phyloP scores from a whole-genome alignment of 2,113 vertebrate species.

The Carassius auratus region DNA sequence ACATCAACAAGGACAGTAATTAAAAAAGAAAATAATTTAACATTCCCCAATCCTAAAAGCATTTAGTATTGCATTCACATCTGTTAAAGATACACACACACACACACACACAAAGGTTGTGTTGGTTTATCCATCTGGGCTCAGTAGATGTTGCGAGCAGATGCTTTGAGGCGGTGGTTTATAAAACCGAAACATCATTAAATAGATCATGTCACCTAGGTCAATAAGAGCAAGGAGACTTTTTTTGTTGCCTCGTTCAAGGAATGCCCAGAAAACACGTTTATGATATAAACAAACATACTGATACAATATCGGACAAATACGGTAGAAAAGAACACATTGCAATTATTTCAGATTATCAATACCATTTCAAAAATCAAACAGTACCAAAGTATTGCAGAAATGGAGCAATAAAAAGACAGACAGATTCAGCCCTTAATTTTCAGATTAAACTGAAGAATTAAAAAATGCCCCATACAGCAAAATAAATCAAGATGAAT shows the following conservation, averaged over 20 bases:
- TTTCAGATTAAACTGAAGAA: constrained; percentile 54
- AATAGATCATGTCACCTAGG: not conserved
- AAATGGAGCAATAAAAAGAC: constrained; percentile 42
- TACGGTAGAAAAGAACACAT: constrained; percentile 28
- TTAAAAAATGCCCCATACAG: constrained; percentile 39
- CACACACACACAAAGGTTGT: not conserved
- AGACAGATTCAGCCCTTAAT: constrained; percentile 69
- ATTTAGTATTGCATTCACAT: constrained; percentile 5
- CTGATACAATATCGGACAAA: constrained; percentile 21
- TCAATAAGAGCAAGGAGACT: too few relatives aligned
- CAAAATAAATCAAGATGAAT: constrained; percentile 43
- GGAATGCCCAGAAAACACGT: constrained; percentile 31
- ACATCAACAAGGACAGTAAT: constrained; percentile 17
- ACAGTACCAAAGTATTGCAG: constrained; percentile 72
- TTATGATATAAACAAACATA: constrained; percentile 52
- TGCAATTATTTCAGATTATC: constrained; percentile 62
- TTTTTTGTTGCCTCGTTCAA: constrained; percentile 31
- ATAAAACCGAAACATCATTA: not conserved
- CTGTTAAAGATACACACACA: not conserved
- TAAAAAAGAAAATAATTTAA: constrained; percentile 54
- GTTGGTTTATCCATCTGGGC: constrained; percentile 46
- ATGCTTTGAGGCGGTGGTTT: not conserved
- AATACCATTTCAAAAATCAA: constrained; percentile 49
- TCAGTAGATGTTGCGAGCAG: constrained; percentile 28
- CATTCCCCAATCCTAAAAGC: constrained; percentile 28